phyloP scores from a whole-genome alignment of 2,113 vertebrate species.

The Hypanus sabinus region DNA sequence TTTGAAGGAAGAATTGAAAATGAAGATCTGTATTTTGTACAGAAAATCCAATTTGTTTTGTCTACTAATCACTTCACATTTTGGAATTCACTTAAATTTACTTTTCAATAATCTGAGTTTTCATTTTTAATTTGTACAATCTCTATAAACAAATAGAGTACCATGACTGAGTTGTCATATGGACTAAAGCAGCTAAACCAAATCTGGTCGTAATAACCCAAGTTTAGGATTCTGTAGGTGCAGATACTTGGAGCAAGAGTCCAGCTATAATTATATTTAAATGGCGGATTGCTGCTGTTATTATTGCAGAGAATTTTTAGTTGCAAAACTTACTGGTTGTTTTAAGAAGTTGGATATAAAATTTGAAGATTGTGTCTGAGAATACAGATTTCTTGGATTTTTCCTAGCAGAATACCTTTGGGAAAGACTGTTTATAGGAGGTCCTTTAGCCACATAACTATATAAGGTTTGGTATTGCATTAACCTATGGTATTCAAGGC shows the following conservation, averaged over 20 bases:
- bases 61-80: not conserved
- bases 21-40: not conserved
- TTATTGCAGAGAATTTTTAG: not conserved
- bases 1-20: slow-evolving; percentile 4
- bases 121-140: slow-evolving; percentile 33
- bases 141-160: slow-evolving; percentile 20
- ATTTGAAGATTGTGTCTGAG: not conserved
- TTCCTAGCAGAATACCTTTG: not conserved
- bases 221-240: not conserved
- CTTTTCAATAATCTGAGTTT: slow-evolving; percentile 18
- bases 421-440: not conserved
- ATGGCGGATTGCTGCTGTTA: not conserved
- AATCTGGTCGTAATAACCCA: not conserved
- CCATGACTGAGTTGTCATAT: not conserved
- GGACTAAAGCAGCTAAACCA: not conserved
- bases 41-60: not conserved
- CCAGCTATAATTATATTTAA: too few relatives aligned
- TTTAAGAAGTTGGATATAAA: not conserved
- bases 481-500: not conserved
- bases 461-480: not conserved
- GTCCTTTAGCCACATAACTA: not conserved
- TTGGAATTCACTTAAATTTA: not conserved
- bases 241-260: too few relatives aligned
- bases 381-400: not conserved
- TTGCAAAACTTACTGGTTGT: not conserved